Percentiles rank a stretch among this genome's conserved stretches.
Evolutionary conservation across 2,888 invertebrate genomes (phyloP).

Genomic region (Tubulanus polymorphus): DNA sequence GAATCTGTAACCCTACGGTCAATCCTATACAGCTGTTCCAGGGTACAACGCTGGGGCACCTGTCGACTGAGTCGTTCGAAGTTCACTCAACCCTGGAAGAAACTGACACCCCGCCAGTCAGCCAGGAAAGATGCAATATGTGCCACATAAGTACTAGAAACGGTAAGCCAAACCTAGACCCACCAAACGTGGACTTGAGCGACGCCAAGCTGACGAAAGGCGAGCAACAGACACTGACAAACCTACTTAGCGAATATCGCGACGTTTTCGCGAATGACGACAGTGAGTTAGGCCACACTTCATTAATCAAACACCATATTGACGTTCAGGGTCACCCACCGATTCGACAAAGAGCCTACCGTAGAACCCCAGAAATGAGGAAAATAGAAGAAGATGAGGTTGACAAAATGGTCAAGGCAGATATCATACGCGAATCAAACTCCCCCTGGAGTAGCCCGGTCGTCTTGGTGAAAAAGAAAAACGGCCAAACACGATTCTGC

Average conservation of each 20-base stretch:
- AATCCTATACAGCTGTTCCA: too few relatives aligned
- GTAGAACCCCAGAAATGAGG: background rate
- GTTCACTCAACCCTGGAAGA: too few relatives aligned
- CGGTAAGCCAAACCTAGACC: background rate
- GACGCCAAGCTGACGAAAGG: background rate
- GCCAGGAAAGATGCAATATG: too few relatives aligned
- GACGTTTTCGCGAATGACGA: background rate
- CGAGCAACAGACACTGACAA: background rate
- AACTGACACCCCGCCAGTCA: too few relatives aligned
- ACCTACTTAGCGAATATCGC: background rate
- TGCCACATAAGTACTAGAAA: too few relatives aligned
- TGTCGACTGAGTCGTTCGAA: too few relatives aligned
- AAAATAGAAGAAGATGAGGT: background rate
- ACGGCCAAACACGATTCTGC: conserved; percentile 9
- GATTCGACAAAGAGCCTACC: background rate
- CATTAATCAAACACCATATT: conserved; percentile 1
- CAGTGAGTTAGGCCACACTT: conserved; percentile 5
- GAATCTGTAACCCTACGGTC: too few relatives aligned
- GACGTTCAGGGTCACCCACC: background rate
- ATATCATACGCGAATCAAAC: conserved; percentile 2
- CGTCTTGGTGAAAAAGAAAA: conserved; percentile 1
- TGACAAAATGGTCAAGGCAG: conserved; percentile 4
- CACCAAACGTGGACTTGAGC: background rate
- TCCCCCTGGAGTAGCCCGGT: background rate
- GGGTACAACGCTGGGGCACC: too few relatives aligned